Percentiles rank a stretch among this genome's conserved stretches.
Evolutionary conservation across 1,140 invertebrate genomes (phyloP).

Genomic region (Monochamus saltuarius): DNA sequence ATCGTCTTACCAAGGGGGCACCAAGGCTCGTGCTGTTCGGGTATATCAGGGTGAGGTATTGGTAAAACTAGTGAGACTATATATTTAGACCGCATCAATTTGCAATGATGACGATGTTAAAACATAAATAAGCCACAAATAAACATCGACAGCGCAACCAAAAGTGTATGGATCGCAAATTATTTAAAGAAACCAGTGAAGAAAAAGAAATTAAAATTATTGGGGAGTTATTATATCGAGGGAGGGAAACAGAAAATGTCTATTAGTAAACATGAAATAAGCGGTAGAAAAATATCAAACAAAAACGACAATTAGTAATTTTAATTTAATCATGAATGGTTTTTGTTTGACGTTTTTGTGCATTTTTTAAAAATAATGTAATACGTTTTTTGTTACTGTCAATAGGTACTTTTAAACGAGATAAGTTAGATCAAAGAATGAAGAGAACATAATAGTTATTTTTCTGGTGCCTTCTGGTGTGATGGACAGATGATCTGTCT

Average conservation of each 20-base stretch:
- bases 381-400: too few species aligned
- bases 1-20: slow-evolving; percentile 73
- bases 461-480: too few species aligned
- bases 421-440: too few species aligned
- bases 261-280: slow-evolving; percentile 12
- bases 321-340: too few species aligned
- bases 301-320: not conserved
- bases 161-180: slow-evolving; percentile 27
- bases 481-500: too few species aligned
- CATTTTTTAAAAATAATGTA: too few species aligned
- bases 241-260: slow-evolving; percentile 7
- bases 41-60: slow-evolving; percentile 78
- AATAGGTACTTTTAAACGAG: too few species aligned
- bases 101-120: slow-evolving; percentile 37
- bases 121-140: slow-evolving; percentile 35
- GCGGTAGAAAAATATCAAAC: slow-evolving; percentile 7
- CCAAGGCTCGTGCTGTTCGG: slow-evolving; percentile 84
- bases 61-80: slow-evolving; percentile 72
- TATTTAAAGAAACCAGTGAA: slow-evolving; percentile 36
- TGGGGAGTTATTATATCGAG: slow-evolving; percentile 5
- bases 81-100: slow-evolving; percentile 39
- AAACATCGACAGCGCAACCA: slow-evolving; percentile 22
- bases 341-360: too few species aligned
- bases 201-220: slow-evolving; percentile 26
- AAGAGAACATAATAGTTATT: too few species aligned